These are phyloP conservation scores for Sepiola atlantica DNA, from an alignment of 2,888 invertebrate species.

Conservation along the genomic window DNA sequence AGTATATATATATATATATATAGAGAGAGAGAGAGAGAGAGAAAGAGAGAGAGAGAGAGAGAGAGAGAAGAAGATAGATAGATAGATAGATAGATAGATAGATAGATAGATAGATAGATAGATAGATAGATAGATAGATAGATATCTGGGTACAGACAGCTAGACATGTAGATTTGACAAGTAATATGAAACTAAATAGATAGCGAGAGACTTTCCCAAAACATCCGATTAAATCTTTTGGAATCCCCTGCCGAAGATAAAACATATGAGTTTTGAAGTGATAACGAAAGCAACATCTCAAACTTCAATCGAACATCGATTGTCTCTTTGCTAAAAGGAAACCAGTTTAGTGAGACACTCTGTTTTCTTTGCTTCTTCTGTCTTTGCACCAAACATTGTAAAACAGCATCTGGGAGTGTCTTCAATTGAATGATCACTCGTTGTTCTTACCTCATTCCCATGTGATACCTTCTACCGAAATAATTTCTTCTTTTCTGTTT, in stretches of 20 bases:
- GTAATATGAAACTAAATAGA: not conserved
- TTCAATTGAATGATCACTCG: not conserved
- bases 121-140: not conserved
- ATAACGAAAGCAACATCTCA: not conserved
- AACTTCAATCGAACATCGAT: not conserved
- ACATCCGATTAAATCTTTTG: not conserved
- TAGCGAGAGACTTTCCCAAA: not conserved
- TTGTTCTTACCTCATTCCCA: not conserved
- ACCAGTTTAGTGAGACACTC: not conserved
- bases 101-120: too few species aligned
- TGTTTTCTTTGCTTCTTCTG: not conserved
- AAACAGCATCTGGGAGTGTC: not conserved
- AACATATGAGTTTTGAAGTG: not conserved
- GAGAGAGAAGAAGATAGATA: too few species aligned
- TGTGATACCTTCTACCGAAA: not conserved
- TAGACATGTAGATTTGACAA: not conserved
- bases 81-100: too few species aligned
- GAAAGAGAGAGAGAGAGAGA: too few species aligned
- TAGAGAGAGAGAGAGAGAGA: too few species aligned
- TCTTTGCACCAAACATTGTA: not conserved
- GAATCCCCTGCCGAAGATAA: not conserved
- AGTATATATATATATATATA: too few species aligned
- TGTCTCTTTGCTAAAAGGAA: not conserved
- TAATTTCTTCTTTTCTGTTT: not conserved
- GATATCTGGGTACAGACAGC: not conserved